Base-by-base conservation (phyloP, 2,113 vertebrate species). In the Reinhardtius hippoglossoides region DNA sequence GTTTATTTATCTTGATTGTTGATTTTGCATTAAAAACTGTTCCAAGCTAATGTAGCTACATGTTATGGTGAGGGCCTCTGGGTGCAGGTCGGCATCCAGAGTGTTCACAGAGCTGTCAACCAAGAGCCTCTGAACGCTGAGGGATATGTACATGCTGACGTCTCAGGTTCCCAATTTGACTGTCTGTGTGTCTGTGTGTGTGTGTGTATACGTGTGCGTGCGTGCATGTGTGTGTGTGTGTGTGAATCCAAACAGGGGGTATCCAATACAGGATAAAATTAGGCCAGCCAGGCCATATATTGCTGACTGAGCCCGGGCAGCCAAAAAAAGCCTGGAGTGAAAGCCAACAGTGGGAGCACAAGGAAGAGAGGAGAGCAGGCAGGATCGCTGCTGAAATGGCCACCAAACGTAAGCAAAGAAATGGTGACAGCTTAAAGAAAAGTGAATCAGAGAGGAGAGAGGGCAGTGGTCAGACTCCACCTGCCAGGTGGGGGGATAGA, bases 241-340 rank as follows among this genome's bases (percentile, higher is more conserved):
- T 68, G 84, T 85, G 85, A 86, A 76, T 89, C 69, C 86, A 79
- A 91, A 87, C 85, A 80, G 87, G 89, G 92, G 90, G 87, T 89
- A 92, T 92, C 92, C 91, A 93, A 92, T 89, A 81, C 87, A 84
- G 85, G 93, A 91, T 95, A 94, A 93, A 94, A 94, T 95, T 95
- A 95, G 94, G 91, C 92, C 87, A 86, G 87, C 72, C 74, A 70
- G 83, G 82, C 90, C 86, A 86, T 88, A 92, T 93, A 89, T 79
- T 94, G 94, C 94, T 94, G 94, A 95, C 93, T 4, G 81, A 74
- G 93, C 93, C 74, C 44, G 61, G 82, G 82, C 48, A 69, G 89
- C 93, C 93, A 94, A 94, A 95, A 95, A 94, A 94, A 95, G 94
- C 91, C 80, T 74, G 65, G 56, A 52, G 80, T 74, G 82, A 35